Evolutionary conservation across 1,140 invertebrate genomes (phyloP), one percentile per base, ranked within the genome.

Genomic region (Pollicipes pollicipes): DNA sequence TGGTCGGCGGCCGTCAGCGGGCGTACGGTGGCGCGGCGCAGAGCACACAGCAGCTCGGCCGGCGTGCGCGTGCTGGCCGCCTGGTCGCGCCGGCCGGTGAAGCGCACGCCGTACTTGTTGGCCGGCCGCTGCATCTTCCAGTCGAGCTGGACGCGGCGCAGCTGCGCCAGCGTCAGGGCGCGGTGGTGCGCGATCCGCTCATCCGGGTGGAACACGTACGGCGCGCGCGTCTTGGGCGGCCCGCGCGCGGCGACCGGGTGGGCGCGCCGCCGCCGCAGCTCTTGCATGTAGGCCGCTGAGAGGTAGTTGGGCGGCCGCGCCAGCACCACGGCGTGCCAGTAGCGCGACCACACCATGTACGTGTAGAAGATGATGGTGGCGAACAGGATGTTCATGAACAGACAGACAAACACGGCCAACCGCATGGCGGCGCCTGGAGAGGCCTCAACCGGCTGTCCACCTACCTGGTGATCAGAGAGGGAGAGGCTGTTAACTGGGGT

Each of bases 41-140:
- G 28, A 30, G 69, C 70, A 68, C 72, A 75, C 31, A 72, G 35
- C 24, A 76, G 69, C 30, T 75, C 72, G 21, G 73, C 63, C 17
- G 72, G 69, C 21, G 67, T 64, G 45, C 70, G 45, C 69, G 70
- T 28, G 70, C 75, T 31, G 3, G 28, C 26, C 1, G 70, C 70
- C 70, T 66, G 73, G 30, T 73, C 69, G 73, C 69, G 29, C 26
- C 35, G 32, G 3, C 75, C 74, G 30, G 69, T 68, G 66, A 71
- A 76, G 8, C 70, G 35, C 16, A 76, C 75, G 17, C 72, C 74
- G 68, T 76, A 76, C 16, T 69, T 68, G 45, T 75, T 73, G 6
- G 6, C 45, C 10, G 45, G 10, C 6, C 45, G 45, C 45, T 58
- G 45, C 45, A 58, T 58, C 45, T 58, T 58, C 45, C 45, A 58